Base-by-base conservation (phyloP, 2,797 vertebrate species). In the Falco biarmicus region DNA sequence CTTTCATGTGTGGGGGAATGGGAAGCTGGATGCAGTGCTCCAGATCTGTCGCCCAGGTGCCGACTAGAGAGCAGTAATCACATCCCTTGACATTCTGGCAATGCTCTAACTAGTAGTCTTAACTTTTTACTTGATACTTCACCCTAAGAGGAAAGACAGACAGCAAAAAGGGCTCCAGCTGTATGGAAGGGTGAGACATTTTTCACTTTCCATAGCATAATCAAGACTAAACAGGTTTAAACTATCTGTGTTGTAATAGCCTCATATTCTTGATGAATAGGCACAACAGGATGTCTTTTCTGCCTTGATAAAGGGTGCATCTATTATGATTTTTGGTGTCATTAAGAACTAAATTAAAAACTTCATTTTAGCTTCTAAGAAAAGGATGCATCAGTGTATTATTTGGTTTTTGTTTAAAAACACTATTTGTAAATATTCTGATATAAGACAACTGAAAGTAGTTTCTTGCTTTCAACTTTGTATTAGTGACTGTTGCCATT, bases 251-350 rank as follows among this genome's bases (percentile, higher is more conserved):
- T 76, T 91, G 37, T 84, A 84, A 89, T 57, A 89, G 69, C 74
- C 81, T 90, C 32, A 18, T 90, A 41, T 76, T 94, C 75, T 69
- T 87, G 87, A 94, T 92, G 77, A 92, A 64, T 37, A 84, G 63
- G n/a, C 90, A 91, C 77, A 86, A 74, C 74, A 84, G 84, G 81
- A 48, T 79, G 66, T 50, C 66, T 91, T 75, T 75, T 95, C 70
- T 93, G 81, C 84, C 65, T 87, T 93, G 81, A 84, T 75, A 94
- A 91, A 79, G 87, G 66, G 53, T 92, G 75, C 90, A 82, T 87
- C 86, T 96, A 84, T 59, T 76, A 48, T n/a, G 37, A 18, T 91
- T 87, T 69, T 81, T 90, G 73, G 57, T 84, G 61, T 68, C 61
- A 77, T 84, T 88, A 91, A 89, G 59, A 88, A 64, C 50, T 74